These are phyloP conservation scores for Neoarius graeffei DNA, from an alignment of 2,113 vertebrate genomes.

Conservation along the genomic window DNA sequence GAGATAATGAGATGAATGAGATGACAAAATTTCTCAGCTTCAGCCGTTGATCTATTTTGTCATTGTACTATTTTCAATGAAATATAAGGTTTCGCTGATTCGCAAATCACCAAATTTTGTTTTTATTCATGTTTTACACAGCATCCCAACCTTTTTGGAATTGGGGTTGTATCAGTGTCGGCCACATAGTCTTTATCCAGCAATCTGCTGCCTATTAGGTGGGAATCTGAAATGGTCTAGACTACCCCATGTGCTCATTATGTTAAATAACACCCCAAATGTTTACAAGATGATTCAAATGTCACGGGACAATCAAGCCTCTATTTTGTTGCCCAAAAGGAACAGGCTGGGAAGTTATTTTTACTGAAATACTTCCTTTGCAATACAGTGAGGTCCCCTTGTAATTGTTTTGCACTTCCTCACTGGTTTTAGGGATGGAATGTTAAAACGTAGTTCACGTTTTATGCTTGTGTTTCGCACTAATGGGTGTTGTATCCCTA, in stretches of 20 bases:
- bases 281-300: background rate
- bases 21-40: too few species aligned
- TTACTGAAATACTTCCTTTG: background rate
- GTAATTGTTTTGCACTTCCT: background rate
- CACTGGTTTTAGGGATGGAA: background rate
- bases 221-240: background rate
- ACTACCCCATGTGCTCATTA: background rate
- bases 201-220: background rate
- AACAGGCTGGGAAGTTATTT: background rate
- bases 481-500: background rate
- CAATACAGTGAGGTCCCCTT: background rate
- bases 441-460: background rate
- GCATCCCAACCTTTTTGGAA: too few species aligned
- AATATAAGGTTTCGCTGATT: too few species aligned
- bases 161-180: too few species aligned
- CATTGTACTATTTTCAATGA: too few species aligned
- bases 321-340: background rate
- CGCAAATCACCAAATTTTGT: too few species aligned
- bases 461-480: background rate
- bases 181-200: background rate
- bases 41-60: too few species aligned
- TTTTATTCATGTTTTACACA: too few species aligned
- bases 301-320: constrained; percentile 4
- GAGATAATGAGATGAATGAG: too few species aligned
- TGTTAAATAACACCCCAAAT: background rate